phyloP scores from a whole-genome alignment of 2,888 invertebrate species.

The Tiphia femorata region DNA sequence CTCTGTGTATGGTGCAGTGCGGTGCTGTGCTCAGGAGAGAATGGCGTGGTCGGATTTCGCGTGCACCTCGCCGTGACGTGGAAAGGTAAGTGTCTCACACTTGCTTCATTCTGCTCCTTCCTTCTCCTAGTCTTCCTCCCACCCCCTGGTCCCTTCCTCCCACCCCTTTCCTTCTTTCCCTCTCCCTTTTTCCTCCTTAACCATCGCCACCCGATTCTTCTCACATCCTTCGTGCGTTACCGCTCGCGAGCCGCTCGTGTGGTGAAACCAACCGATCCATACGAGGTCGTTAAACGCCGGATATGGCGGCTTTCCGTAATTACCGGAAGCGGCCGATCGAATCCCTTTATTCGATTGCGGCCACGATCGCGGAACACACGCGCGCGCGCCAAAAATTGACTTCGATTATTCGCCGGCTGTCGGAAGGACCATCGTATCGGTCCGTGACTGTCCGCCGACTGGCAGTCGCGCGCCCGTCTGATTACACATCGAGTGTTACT shows the following conservation, averaged over 20 bases:
- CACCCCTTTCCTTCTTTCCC: not conserved
- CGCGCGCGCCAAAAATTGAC: not conserved
- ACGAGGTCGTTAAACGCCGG: not conserved
- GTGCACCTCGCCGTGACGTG: constrained; percentile 54
- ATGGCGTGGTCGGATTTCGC: constrained; percentile 56
- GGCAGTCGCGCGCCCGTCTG: too few species aligned
- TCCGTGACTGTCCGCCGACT: too few species aligned
- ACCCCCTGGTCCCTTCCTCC: not conserved
- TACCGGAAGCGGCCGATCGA: constrained; percentile 9
- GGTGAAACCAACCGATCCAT: too few species aligned
- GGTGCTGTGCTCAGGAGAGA: constrained; percentile 53
- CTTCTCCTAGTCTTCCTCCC: not conserved
- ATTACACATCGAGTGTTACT: too few species aligned
- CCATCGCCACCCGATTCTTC: not conserved
- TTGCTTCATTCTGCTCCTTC: not conserved
- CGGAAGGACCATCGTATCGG: too few species aligned
- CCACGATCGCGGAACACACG: not conserved
- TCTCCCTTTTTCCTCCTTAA: not conserved
- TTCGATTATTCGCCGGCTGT: not conserved
- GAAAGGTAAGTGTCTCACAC: constrained; percentile 44
- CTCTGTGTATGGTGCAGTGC: constrained; percentile 58
- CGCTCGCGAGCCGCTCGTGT: too few species aligned
- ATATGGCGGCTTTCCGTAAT: constrained; percentile 5
- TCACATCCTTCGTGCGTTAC: too few species aligned
- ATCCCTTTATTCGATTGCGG: constrained; percentile 27